Percentiles rank a stretch among this genome's conserved stretches.
These are phyloP conservation scores for Numenius phaeopus DNA, from an alignment of 2,797 vertebrate species.

Conservation along the genomic window DNA sequence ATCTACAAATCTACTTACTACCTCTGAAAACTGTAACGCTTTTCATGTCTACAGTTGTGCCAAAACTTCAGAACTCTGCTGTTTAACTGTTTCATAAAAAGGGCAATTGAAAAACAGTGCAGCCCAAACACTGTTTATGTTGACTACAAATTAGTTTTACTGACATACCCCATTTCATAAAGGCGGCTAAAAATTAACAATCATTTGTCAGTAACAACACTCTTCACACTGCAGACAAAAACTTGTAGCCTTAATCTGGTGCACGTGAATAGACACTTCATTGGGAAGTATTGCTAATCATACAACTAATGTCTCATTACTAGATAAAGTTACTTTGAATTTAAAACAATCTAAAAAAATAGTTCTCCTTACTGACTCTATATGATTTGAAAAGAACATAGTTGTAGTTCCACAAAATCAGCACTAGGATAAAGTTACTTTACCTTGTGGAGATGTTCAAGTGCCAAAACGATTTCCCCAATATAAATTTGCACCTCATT, in stretches of 20 bases:
- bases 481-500: conserved; percentile 94
- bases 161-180: background rate
- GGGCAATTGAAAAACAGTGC: background rate
- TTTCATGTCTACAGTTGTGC: background rate
- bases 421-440: conserved; percentile 60
- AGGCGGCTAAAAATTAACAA: background rate
- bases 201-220: background rate
- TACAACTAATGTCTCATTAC: background rate
- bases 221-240: background rate
- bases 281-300: background rate
- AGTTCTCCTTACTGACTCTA: background rate
- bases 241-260: background rate
- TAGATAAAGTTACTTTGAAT: background rate
- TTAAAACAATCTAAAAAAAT: background rate
- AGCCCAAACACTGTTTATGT: background rate
- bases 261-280: background rate
- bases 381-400: background rate
- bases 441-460: conserved; percentile 98
- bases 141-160: background rate
- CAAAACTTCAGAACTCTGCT: background rate
- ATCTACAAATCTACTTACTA: background rate
- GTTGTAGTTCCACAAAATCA: background rate
- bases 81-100: background rate
- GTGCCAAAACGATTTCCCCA: conserved; percentile 94
- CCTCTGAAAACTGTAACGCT: background rate